Conservation (phyloP, 37 sponge, comb jelly and placozoan genomes). For the Amphimedon queenslandica region DNA sequence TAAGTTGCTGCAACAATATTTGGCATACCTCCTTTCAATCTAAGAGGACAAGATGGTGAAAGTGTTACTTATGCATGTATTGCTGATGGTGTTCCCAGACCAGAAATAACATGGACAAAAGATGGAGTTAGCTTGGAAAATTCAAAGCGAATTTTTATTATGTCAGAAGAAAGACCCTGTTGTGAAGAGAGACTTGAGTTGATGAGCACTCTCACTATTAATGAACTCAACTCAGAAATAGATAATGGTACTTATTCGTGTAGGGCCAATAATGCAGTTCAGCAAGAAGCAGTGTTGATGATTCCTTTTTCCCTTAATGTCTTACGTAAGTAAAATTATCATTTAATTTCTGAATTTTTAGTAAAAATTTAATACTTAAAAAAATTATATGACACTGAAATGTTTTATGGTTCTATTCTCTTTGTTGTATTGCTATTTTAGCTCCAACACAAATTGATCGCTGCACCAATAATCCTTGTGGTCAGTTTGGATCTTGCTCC, state of each 20-base stretch:
- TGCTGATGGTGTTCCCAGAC: slow-evolving; percentile 32
- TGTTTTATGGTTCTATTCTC: too few species aligned
- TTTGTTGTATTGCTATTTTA: background rate
- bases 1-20: background rate
- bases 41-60: background rate
- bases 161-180: background rate
- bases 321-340: background rate
- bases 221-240: background rate
- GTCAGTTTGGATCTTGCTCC: slow-evolving; percentile 19
- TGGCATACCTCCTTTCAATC: background rate
- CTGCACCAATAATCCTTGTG: slow-evolving; percentile 10
- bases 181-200: background rate
- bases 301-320: background rate
- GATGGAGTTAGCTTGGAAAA: background rate
- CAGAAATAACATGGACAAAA: slow-evolving; percentile 25
- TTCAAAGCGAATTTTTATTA: background rate
- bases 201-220: slow-evolving; percentile 18
- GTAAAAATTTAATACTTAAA: too few species aligned
- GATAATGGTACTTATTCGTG: slow-evolving; percentile 25
- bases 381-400: too few species aligned
- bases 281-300: background rate
- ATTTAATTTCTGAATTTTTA: too few species aligned
- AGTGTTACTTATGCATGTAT: slow-evolving; percentile 10
- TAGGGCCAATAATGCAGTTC: background rate
- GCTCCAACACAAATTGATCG: background rate